A percentile compares a stretch with the other conserved stretches of the same genome.
Evolutionary conservation across 2,888 invertebrate species (phyloP).

Genomic region (Glaucopsyche alexis): DNA sequence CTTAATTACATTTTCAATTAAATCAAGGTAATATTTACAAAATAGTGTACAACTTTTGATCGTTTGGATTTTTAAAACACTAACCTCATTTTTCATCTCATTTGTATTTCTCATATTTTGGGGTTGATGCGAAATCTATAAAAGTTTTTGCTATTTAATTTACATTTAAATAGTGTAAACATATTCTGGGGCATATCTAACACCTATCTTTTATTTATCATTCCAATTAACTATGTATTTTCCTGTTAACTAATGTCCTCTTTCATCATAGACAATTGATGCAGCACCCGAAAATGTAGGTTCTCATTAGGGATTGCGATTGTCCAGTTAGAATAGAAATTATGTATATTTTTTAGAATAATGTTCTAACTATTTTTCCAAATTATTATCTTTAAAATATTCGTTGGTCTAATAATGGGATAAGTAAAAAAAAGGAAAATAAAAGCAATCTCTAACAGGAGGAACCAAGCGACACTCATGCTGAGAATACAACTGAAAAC

Average conservation of each 20-base stretch:
- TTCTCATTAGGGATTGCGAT: conserved; percentile 15
- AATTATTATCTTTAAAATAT: conserved; percentile 16
- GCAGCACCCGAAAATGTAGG: conserved; percentile 40
- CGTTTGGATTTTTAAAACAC: background rate
- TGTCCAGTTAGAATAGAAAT: conserved; percentile 1
- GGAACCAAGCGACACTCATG: conserved; percentile 68
- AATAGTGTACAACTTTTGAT: background rate
- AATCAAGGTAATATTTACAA: background rate
- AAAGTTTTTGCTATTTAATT: background rate
- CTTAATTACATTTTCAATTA: no score
- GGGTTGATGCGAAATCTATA: background rate
- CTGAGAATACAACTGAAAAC: conserved; percentile 60
- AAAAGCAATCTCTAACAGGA: conserved; percentile 68
- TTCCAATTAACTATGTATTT: background rate
- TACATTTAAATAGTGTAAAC: background rate
- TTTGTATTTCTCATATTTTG: background rate
- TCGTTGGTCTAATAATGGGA: conserved; percentile 27
- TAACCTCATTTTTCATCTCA: background rate
- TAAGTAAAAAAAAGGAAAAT: conserved; percentile 46
- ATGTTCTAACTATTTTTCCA: background rate
- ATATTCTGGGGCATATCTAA: background rate
- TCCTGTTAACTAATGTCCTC: conserved; percentile 52
- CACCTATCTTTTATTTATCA: background rate
- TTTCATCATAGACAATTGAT: conserved; percentile 68
- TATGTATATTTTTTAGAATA: background rate